Conservation (phyloP, 1,140 invertebrate genomes). For the Myzus persicae region DNA sequence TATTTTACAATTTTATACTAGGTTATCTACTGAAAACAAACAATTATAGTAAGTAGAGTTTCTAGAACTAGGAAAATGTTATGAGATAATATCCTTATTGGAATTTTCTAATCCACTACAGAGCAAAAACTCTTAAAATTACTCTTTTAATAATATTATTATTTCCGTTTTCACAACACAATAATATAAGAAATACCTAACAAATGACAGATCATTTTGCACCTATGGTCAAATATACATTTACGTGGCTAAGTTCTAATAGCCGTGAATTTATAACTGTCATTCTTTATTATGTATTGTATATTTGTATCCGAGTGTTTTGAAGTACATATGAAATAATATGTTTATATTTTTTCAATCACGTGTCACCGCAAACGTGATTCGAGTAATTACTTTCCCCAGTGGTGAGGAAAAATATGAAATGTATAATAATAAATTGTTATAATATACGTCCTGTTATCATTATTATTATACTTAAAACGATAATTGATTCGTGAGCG, state of each 20-base stretch:
- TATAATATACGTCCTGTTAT: no score
- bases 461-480: not conserved
- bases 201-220: no score
- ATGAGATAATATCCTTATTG: no score
- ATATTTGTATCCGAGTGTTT: no score
- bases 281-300: not conserved
- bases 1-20: not conserved
- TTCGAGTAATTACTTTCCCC: not conserved
- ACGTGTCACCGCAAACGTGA: not conserved
- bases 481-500: not conserved
- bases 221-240: not conserved
- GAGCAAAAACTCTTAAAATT: not conserved
- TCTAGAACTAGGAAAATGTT: no score
- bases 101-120: not conserved
- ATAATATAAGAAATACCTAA: not conserved
- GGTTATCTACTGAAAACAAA: not conserved
- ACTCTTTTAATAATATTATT: not conserved
- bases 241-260: not conserved
- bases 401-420: no score
- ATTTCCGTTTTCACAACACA: not conserved
- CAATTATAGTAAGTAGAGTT: not conserved
- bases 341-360: not conserved
- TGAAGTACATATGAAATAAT: no score
- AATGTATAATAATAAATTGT: not conserved
- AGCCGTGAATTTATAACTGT: not conserved